These are phyloP conservation scores for Anolis apletophallus DNA, from an alignment of 2,797 vertebrate genomes.

Conservation along the genomic window DNA sequence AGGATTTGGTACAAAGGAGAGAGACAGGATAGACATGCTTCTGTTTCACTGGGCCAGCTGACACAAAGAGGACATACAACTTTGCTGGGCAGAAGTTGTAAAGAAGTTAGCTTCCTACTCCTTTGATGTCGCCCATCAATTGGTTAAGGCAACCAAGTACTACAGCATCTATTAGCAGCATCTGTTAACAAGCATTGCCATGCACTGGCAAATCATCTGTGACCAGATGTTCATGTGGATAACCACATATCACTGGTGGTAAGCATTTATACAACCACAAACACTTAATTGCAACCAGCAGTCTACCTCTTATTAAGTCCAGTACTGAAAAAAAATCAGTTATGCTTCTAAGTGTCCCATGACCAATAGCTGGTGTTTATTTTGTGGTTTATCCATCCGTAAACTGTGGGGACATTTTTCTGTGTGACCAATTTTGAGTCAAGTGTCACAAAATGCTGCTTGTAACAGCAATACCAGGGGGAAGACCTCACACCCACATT, in stretches of 20 bases:
- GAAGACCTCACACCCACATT: neutral
- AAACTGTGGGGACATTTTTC: neutral
- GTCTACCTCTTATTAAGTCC: constrained; percentile 25
- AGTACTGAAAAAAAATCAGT: constrained; percentile 4
- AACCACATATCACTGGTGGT: constrained; percentile 39
- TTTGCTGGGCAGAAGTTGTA: neutral
- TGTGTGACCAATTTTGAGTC: neutral
- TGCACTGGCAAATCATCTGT: constrained; percentile 21
- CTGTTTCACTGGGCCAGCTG: neutral
- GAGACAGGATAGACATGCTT: neutral
- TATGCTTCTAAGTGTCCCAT: neutral
- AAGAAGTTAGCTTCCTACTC: neutral
- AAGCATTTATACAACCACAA: constrained; percentile 36
- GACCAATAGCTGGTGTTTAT: neutral
- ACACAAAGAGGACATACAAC: neutral
- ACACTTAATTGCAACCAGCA: constrained; percentile 32
- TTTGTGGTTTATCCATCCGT: neutral
- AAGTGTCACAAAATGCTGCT: neutral
- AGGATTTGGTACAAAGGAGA: neutral
- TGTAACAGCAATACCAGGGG: neutral
- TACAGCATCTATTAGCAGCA: constrained; percentile 35
- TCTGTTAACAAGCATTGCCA: constrained; percentile 29
- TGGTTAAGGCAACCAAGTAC: constrained; percentile 20
- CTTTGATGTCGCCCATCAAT: neutral
- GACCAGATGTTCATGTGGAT: constrained; percentile 36